Evolutionary conservation across 2,113 vertebrate species (phyloP), one percentile per base, ranked within the genome.

Genomic region (Paramormyrops kingsleyae): DNA sequence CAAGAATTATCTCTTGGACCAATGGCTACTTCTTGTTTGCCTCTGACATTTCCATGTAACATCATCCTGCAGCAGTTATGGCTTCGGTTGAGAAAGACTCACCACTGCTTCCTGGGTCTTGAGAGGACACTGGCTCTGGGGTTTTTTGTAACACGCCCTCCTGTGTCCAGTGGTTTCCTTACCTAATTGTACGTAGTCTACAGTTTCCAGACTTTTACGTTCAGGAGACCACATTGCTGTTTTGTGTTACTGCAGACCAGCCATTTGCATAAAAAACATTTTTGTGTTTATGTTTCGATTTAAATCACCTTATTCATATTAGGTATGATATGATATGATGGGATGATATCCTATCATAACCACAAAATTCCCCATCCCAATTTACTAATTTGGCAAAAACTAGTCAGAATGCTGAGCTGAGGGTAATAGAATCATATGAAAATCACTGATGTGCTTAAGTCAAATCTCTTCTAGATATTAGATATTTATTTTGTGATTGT

Each of bases 31-130:
- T 94, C 94, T 95, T 94, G 94, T 95, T 94, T 93, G 94, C 91
- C 92, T 94, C 94, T 95, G 95, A 96, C 95, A 95, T 95, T 96
- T 96, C 94, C 93, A 93, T 94, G 95, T 95, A 95, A 95, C 94
- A 95, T 94, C 95, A 95, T 95, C 94, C 94, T 89, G 94, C 95
- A 95, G 95, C 95, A 94, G 94, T 52, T 94, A 94, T 95, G 94
- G 95, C 95, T 47, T 56, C 17, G 12, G 95, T 94, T 93, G 94
- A 93, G 94, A 95, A 95, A 93, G 94, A 94, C 93, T 95, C 94
- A 93, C 95, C 95, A 95, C n/a, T 86, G 35, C 83, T 66, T 90
- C 46, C 83, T 70, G 52, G 84, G 13, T 90, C 59, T 39, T 10
- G 46, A 21, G 12, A 86, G 53, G 53, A 94, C 95, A 94, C 4